These are phyloP conservation scores for Cosmorhoe ocellata DNA, from an alignment of 2,888 invertebrate species.

Conservation along the genomic window DNA sequence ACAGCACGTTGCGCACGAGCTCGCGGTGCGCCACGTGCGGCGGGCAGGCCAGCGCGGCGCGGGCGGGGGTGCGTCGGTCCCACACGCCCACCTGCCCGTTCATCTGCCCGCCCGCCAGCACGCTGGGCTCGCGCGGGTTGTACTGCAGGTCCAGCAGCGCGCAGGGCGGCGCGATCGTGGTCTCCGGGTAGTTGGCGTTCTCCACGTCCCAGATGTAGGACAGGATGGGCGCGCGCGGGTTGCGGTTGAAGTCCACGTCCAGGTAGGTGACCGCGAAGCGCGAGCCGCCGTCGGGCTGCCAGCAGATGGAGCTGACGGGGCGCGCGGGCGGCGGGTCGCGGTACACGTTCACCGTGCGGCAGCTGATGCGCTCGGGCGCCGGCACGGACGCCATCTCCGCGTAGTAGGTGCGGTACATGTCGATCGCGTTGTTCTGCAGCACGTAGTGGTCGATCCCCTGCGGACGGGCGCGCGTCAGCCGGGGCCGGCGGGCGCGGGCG, in stretches of 20 bases:
- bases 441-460: slow-evolving; percentile 92
- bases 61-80: slow-evolving; percentile 89
- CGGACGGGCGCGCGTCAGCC: no score
- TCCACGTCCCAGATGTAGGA: slow-evolving; percentile 95
- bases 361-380: slow-evolving; percentile 84
- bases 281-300: slow-evolving; percentile 93
- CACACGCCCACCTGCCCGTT: slow-evolving; percentile 87
- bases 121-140: slow-evolving; percentile 89
- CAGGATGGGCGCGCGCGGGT: slow-evolving; percentile 49
- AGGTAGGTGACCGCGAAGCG: slow-evolving; percentile 92
- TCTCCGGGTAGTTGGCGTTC: slow-evolving; percentile 90
- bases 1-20: slow-evolving; percentile 91
- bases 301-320: slow-evolving; percentile 89
- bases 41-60: slow-evolving; percentile 87
- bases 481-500: no score
- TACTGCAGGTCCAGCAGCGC: slow-evolving; percentile 91
- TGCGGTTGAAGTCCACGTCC: slow-evolving; percentile 87
- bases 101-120: slow-evolving; percentile 86
- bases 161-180: slow-evolving; percentile 85
- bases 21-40: slow-evolving; percentile 93
- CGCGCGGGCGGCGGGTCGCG: slow-evolving; percentile 85
- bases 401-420: slow-evolving; percentile 95
- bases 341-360: slow-evolving; percentile 92
- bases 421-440: slow-evolving; percentile 94
- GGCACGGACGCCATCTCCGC: slow-evolving; percentile 85